These are phyloP conservation scores for Drosophila bocqueti DNA, from an alignment of 1,140 invertebrate species.

Conservation along the genomic window DNA sequence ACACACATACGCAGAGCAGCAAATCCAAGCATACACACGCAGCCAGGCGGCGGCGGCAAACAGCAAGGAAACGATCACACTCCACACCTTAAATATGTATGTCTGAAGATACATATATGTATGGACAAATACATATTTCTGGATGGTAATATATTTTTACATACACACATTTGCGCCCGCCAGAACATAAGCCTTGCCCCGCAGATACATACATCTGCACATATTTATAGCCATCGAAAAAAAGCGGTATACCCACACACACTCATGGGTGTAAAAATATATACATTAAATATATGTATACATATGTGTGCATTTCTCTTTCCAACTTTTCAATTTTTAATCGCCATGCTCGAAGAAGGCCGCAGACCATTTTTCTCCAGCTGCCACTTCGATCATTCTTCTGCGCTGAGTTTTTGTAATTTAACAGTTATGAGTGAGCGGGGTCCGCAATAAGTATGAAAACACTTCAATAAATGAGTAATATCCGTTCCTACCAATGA, in stretches of 20 bases:
- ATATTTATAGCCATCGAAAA: slow-evolving; percentile 48
- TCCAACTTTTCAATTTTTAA: slow-evolving; percentile 42
- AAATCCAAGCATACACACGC: slow-evolving; percentile 37
- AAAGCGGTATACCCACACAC: slow-evolving; percentile 56
- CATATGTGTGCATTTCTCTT: slow-evolving; percentile 46
- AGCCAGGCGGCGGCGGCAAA: slow-evolving; percentile 6
- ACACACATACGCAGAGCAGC: slow-evolving; percentile 16
- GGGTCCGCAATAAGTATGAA: slow-evolving; percentile 20
- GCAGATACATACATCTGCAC: slow-evolving; percentile 39
- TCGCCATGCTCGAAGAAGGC: slow-evolving; percentile 17
- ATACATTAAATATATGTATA: slow-evolving; percentile 34
- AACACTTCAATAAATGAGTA: slow-evolving; percentile 54
- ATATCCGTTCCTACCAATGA: slow-evolving; percentile 57
- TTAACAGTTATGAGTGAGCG: slow-evolving; percentile 34
- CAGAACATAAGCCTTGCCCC: slow-evolving; percentile 46
- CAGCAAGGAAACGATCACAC: slow-evolving; percentile 48
- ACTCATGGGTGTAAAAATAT: slow-evolving; percentile 47
- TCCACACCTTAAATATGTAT: slow-evolving; percentile 51
- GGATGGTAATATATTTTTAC: slow-evolving; percentile 41
- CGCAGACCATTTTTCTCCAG: slow-evolving; percentile 38
- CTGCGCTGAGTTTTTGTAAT: slow-evolving; percentile 16
- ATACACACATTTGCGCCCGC: slow-evolving; percentile 43
- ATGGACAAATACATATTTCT: slow-evolving; percentile 62
- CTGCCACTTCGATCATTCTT: slow-evolving; percentile 32
- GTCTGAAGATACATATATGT: slow-evolving; percentile 53